Base-by-base conservation (phyloP, 92 coral and sea anemone genomes). In the Diadumene lineata region DNA sequence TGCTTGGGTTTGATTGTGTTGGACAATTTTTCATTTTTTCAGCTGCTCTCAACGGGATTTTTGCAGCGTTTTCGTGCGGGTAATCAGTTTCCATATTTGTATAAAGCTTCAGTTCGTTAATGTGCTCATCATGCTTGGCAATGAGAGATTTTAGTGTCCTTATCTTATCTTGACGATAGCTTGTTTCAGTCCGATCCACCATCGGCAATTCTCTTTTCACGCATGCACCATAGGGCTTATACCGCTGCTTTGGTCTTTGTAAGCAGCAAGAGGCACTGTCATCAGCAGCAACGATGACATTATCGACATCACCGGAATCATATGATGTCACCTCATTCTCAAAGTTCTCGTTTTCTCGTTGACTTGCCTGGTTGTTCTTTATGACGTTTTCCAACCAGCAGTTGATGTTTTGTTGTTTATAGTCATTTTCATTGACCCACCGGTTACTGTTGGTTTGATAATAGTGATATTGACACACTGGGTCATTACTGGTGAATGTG, bases 341-440 rank as follows among this genome's bases (percentile, higher is more conserved):
- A 26, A 62, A 28, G n/a, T 62, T 43, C 68, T 62, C 68, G 68
- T 28, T 26, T 28, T 62, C 43, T 62, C 27, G 21, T 62, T 2
- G 1, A 28, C 31, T 62, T 13, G 29, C 31, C 43, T 62, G 68
- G 18, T 62, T 34, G 13, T 72, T 72, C 55, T 72, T 72, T 15
- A 72, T 2, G 9, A 72, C 77, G 51, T 56, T 72, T 11, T 72
- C 77, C 19, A 72, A 34, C 77, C 77, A 72, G 63, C 53, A 72
- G 21, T 72, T 60, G 63, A 72, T 72, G 24, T 72, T 72, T n/a
- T 72, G 63, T 22, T 56, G 46, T 22, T 56, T 72, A 18, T 72
- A 61, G 18, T 56, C 50, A 31, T 32, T 34, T 31, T 62, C 43
- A 28, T 62, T 62, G 11, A 62, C 27, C 68, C 68, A 62, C 31